Conservation (phyloP, 2,113 vertebrate genomes). For the Benthochromis sp. region DNA sequence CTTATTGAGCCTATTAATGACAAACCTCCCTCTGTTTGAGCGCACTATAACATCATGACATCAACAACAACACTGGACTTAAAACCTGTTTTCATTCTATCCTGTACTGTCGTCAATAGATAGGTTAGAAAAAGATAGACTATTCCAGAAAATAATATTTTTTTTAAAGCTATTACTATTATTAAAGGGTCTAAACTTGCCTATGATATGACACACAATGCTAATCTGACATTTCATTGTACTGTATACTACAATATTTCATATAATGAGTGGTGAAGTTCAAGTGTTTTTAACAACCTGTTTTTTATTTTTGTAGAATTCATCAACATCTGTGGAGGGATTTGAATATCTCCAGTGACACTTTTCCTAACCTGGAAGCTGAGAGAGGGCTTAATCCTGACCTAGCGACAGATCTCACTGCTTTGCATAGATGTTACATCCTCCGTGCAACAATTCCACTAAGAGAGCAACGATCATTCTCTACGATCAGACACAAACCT, state of each 20-base stretch:
- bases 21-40: background rate
- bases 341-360: background rate
- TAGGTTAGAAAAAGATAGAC: background rate
- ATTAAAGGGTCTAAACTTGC: background rate
- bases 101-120: background rate
- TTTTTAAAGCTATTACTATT: background rate
- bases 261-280: background rate
- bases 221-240: background rate
- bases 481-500: background rate
- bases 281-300: background rate
- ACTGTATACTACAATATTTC: background rate
- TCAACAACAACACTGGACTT: background rate
- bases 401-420: background rate
- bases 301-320: background rate
- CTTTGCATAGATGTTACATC: background rate
- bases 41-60: background rate
- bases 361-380: background rate
- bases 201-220: background rate
- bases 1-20: background rate
- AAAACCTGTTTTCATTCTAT: background rate
- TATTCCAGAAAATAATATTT: background rate
- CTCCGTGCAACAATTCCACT: background rate
- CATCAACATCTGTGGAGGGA: background rate
- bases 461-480: background rate
- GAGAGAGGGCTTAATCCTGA: background rate